Conservation (phyloP, 2,797 vertebrate species). For the Eulemur mongoz region DNA sequence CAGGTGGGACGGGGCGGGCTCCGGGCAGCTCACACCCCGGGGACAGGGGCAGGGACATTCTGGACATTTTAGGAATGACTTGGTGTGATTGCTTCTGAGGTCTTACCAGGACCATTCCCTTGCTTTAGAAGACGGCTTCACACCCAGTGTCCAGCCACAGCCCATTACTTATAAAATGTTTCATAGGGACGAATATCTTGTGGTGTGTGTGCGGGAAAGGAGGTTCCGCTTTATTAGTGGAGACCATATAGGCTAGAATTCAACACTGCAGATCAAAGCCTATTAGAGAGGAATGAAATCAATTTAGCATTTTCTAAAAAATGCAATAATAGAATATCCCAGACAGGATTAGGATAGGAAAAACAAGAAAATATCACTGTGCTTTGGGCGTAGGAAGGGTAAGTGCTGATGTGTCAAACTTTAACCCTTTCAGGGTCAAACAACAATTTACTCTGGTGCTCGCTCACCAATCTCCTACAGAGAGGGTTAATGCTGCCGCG, state of each 20-base stretch:
- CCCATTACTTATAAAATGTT: not conserved
- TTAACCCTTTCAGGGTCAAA: not conserved
- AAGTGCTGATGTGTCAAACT: fast-evolving
- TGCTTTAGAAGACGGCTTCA: not conserved
- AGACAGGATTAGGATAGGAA: not conserved
- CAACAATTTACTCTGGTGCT: not conserved
- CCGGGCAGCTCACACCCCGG: not conserved
- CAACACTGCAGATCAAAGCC: not conserved
- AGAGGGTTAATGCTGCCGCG: not conserved
- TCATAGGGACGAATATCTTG: not conserved
- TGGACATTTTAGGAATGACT: not conserved
- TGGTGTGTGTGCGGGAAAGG: not conserved
- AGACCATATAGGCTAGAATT: not conserved
- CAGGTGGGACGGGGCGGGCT: not conserved
- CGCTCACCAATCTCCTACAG: not conserved
- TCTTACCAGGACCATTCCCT: not conserved
- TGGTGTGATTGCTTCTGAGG: not conserved
- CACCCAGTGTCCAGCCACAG: fast-evolving
- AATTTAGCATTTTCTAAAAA: not conserved
- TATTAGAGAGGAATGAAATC: not conserved
- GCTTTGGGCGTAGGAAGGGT: not conserved
- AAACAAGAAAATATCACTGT: fast-evolving
- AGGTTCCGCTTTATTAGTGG: not conserved
- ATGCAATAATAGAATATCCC: not conserved
- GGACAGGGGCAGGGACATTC: fast-evolving